phyloP scores from a whole-genome alignment of 2,797 vertebrate species.

The Mionectes olivaceus region DNA sequence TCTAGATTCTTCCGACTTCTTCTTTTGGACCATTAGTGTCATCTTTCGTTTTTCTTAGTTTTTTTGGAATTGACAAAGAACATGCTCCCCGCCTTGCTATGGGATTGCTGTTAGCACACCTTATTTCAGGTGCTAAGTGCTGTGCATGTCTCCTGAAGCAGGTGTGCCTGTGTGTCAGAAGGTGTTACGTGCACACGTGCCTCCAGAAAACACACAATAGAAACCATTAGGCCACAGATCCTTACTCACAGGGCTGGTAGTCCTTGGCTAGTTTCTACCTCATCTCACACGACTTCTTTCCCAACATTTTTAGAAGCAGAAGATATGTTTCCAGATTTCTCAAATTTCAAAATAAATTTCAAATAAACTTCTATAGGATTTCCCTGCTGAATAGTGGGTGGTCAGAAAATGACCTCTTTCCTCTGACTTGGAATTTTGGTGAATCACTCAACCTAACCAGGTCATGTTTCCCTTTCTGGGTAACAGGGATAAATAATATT shows the following conservation, averaged over 20 bases:
- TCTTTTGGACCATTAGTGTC: neutral
- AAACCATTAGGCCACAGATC: neutral
- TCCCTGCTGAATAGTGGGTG: neutral
- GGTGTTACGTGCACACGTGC: neutral
- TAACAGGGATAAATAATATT: neutral
- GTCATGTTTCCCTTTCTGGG: neutral
- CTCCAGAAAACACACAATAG: neutral
- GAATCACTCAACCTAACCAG: neutral
- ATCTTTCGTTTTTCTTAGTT: neutral
- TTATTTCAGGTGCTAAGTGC: neutral
- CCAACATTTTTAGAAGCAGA: neutral
- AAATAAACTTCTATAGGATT: neutral
- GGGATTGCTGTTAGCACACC: neutral
- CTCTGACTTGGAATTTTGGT: neutral
- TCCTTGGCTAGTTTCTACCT: neutral
- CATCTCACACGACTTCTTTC: neutral
- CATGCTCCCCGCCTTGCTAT: neutral
- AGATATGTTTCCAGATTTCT: neutral
- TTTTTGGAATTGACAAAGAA: neutral
- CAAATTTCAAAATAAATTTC: neutral
- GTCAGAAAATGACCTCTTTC: neutral
- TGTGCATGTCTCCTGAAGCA: neutral
- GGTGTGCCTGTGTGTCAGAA: neutral
- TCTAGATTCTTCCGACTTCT: neutral
- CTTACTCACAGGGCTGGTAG: neutral